Evolutionary conservation across 2,888 invertebrate species (phyloP), one percentile per base, ranked within the genome.

Genomic region (Julus scandinavius): DNA sequence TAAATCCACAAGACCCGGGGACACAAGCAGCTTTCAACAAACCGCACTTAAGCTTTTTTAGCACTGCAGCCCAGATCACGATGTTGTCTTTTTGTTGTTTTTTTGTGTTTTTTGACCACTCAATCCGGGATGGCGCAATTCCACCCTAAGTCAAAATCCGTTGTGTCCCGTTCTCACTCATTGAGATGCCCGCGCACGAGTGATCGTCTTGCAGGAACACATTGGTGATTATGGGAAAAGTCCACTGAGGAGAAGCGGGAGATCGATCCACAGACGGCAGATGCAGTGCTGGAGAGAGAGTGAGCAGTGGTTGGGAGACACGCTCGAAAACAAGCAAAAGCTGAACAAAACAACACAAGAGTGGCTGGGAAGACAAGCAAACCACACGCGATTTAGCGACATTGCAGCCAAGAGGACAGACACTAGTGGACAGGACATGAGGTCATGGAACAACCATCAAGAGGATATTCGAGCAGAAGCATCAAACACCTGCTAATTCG

Each of bases 151-250:
- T 72, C 72, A 72, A 72, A 72, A 72, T 72, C 72, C 72, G 72
- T 72, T 72, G 72, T 72, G 72, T 29, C 72, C 72, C 72, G 72
- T 29, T 29, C 72, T 72, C 29, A 20, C 72, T 72, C 29, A 72
- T 72, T 72, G 72, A 72, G 72, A 72, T 72, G 72, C 72, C 72
- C 72, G 72, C 29, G 72, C 72, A 72, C 72, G 72, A 72, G 29
- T 72, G 72, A 72, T 72, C 72, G 72, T 72, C 72, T 72, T 72
- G 72, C 72, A 29, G 72, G 72, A 72, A 72, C 72, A 72, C 72
- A 72, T 72, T 72, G 72, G 72, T 72, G 72, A 72, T 72, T 72
- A 72, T 72, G 72, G 72, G 72, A 72, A 72, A 72, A 29, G 72
- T 72, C 72, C 72, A 72, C 72, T 72, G 72, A 72, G 72, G n/a